Conservation (phyloP, 2,113 vertebrate species). For the Elephantulus edwardii region DNA sequence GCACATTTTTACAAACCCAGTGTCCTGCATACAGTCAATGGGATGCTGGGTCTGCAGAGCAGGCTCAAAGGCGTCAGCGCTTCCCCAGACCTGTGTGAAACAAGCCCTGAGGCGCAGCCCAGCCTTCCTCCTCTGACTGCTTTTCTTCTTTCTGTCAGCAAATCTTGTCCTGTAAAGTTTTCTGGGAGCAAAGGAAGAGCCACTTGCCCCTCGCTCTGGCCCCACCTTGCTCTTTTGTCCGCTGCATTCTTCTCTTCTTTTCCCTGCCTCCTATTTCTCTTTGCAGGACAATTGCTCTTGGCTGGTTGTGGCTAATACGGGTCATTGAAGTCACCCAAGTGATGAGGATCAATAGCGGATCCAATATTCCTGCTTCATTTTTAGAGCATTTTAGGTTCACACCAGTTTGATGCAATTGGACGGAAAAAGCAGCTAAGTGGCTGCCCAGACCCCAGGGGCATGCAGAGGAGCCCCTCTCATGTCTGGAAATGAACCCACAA, state of each 20-base stretch:
- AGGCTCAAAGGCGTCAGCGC: background rate
- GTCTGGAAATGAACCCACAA: background rate
- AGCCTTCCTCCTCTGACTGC: background rate
- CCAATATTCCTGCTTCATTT: constrained; percentile 3
- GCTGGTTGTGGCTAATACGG: background rate
- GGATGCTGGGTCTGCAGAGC: background rate
- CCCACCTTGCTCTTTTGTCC: fast-evolving
- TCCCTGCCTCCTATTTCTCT: background rate
- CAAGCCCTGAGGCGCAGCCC: too few relatives aligned
- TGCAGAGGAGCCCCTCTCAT: background rate
- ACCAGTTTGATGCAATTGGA: background rate
- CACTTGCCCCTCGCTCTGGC: background rate
- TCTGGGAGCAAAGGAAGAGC: background rate
- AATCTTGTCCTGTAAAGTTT: background rate
- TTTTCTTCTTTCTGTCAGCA: background rate
- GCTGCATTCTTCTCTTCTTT: background rate
- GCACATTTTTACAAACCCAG: background rate
- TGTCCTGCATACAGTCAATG: background rate
- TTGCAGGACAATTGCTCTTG: background rate
- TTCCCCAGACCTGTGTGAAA: background rate
- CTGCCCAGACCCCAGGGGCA: background rate
- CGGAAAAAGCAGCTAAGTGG: background rate
- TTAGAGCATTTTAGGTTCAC: constrained; percentile 21
- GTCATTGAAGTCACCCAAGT: constrained; percentile 15
- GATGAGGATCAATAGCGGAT: background rate